Evolutionary conservation across 2,113 vertebrate genomes (phyloP).

Genomic region (Propithecus coquereli): DNA sequence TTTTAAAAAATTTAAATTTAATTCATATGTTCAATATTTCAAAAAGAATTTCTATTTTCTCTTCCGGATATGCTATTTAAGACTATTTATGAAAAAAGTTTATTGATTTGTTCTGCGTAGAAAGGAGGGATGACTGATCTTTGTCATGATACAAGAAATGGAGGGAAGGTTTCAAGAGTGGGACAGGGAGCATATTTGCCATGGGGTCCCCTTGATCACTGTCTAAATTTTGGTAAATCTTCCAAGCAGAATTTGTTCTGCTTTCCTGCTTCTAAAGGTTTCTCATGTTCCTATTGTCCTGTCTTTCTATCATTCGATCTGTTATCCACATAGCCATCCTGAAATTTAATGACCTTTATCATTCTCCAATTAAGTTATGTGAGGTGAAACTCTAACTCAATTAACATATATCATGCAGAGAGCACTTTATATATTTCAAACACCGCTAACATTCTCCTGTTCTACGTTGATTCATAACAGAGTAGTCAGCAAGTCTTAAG

Average conservation of each 20-base stretch:
- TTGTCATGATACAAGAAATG: background rate
- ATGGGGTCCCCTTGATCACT: background rate
- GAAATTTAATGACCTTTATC: slow-evolving; percentile 65
- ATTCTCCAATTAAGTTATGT: slow-evolving; percentile 61
- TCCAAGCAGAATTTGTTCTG: background rate
- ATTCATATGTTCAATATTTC: background rate
- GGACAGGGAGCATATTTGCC: too few species aligned
- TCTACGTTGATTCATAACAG: slow-evolving; percentile 19
- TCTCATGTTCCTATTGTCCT: background rate
- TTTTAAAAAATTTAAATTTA: background rate
- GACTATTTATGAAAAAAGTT: background rate
- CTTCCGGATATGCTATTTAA: background rate
- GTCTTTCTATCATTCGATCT: background rate
- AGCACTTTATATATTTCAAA: slow-evolving; percentile 16
- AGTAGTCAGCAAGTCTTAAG: background rate
- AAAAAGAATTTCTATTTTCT: background rate
- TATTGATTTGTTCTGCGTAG: background rate
- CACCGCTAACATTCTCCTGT: background rate
- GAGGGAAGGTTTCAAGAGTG: background rate
- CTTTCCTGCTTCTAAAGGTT: background rate
- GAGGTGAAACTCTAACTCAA: slow-evolving; percentile 55
- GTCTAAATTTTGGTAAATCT: background rate
- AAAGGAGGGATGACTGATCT: background rate
- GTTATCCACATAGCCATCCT: background rate
- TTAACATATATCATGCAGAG: slow-evolving; percentile 36